Evolutionary conservation across 1,140 invertebrate species (phyloP).

Genomic region (Brachionus angularis): DNA sequence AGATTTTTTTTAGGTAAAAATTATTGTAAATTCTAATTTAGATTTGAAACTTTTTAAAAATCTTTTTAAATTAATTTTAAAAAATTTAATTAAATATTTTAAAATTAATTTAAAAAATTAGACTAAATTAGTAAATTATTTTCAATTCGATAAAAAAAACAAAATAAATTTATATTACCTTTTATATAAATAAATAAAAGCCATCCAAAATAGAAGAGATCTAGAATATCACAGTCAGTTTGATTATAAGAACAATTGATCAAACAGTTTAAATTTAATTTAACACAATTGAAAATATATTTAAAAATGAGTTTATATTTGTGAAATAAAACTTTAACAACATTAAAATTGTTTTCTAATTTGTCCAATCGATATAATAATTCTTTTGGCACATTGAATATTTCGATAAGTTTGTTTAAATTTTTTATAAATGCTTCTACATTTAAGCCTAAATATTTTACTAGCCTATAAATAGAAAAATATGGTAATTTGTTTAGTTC

Average conservation of each 20-base stretch:
- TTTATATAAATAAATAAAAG: conserved; percentile 24
- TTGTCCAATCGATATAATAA: not conserved
- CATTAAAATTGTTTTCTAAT: conserved; percentile 3
- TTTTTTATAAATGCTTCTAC: not conserved
- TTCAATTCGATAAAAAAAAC: too few relatives aligned
- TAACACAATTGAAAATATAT: not conserved
- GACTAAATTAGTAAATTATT: too few relatives aligned
- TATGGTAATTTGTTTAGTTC: not conserved
- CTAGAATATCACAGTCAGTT: not conserved
- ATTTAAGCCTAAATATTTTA: not conserved
- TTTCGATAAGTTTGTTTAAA: not conserved
- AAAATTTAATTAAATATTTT: not conserved
- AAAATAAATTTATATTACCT: not conserved
- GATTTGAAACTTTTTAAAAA: too few relatives aligned
- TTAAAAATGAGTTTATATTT: conserved; percentile 21
- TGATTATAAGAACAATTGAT: not conserved
- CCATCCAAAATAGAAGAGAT: conserved; percentile 8
- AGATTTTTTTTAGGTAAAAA: too few relatives aligned
- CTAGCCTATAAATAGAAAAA: conserved; percentile 1
- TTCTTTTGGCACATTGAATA: not conserved
- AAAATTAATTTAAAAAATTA: not conserved
- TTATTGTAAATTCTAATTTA: too few relatives aligned
- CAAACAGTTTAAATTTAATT: not conserved
- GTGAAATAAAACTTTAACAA: not conserved
- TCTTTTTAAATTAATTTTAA: too few relatives aligned